phyloP scores from a whole-genome alignment of 2,797 vertebrate species.

The Bovichtus variegatus region DNA sequence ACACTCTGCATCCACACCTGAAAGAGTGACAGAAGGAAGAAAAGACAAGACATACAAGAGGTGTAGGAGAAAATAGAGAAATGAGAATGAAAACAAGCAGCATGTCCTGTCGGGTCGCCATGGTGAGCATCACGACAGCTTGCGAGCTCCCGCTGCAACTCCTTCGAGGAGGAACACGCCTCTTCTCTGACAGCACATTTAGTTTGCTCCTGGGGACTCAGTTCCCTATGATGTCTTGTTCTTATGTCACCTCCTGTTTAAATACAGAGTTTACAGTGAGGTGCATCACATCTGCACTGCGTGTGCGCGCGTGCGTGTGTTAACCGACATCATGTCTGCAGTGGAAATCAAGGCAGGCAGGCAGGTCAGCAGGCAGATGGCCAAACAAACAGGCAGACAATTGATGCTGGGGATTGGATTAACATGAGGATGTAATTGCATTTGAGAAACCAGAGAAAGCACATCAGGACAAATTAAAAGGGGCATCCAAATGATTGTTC shows the following conservation, averaged over 20 bases:
- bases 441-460: constrained; percentile 66
- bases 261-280: constrained; percentile 19
- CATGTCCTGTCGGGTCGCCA: constrained; percentile 36
- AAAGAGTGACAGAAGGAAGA: background rate
- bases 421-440: constrained; percentile 66
- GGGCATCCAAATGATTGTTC: constrained; percentile 42
- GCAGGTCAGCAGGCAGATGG: constrained; percentile 64
- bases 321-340: constrained; percentile 19
- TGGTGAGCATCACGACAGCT: constrained; percentile 40
- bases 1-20: background rate
- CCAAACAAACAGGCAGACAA: constrained; percentile 48
- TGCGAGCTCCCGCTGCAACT: constrained; percentile 30
- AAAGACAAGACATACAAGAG: background rate
- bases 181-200: constrained; percentile 28
- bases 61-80: background rate
- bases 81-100: constrained; percentile 25
- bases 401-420: constrained; percentile 66
- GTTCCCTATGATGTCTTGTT: constrained; percentile 20
- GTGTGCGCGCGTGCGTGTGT: background rate
- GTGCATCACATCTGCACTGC: constrained; percentile 4
- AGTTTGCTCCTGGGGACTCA: constrained; percentile 8
- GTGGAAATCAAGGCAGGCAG: constrained; percentile 44
- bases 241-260: constrained; percentile 43
- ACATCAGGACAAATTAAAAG: constrained; percentile 58
- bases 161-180: constrained; percentile 3